Evolutionary conservation across 2,797 vertebrate species (phyloP), one percentile per base, ranked within the genome.

Genomic region (Hippocampus kuda): DNA sequence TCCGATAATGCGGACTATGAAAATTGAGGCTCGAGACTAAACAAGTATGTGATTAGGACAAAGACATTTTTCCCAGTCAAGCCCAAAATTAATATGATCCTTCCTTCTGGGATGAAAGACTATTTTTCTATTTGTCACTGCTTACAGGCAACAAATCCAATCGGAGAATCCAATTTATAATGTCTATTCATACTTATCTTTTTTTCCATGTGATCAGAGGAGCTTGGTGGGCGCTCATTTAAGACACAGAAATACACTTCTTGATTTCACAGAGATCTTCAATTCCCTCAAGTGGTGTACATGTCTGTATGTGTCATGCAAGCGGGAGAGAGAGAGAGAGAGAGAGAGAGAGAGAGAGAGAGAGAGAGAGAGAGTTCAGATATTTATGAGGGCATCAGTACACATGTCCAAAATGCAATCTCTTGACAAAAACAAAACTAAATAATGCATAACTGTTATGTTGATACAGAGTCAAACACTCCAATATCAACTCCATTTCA

Each of bases 151-250:
- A 74, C 75, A 75, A 67, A 41, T 56, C 51, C 34, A 67, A 67
- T 67, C 42, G 56, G 22, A 56, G 51, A 89, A 91, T 90, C 87
- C 84, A 90, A 90, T 90, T 89, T 90, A 89, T 88, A 90, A 88
- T 86, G 85, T 87, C 81, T 86, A 87, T 86, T 88, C 89, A 87
- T 86, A 86, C 76, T 74, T 77, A 86, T 82, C 82, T 82, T 79
- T 86, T 86, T 34, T 88, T 87, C 84, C 74, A 72, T 38, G 67
- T 66, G 72, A 83, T 75, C 81, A 81, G 75, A 78, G 69, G n/a
- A 65, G 60, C 41, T 69, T 22, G 70, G 49, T 56, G 62, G 60
- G 73, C 44, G 71, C 77, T 67, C 79, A 82, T 81, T 82, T 81
- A 83, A 80, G 81, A 81, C 87, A 77, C 79, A 68, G 72, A 59